Percentiles rank a stretch among this genome's conserved stretches.
These are phyloP conservation scores for Antennarius maculatus DNA, from an alignment of 2,797 vertebrate species.

Conservation along the genomic window DNA sequence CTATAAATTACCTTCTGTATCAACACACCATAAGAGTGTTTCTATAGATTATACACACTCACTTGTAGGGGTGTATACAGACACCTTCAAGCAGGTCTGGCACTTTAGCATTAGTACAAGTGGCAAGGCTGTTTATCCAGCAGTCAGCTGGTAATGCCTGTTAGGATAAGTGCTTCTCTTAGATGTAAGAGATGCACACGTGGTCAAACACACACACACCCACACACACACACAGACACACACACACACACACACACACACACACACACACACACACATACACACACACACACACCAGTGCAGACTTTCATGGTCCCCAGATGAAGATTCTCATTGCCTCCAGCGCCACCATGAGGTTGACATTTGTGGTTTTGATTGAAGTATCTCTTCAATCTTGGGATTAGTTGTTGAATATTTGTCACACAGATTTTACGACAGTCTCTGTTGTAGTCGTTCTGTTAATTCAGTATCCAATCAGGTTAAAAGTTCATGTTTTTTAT, in stretches of 20 bases:
- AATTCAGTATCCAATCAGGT: too few species aligned
- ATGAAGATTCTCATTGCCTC: neutral
- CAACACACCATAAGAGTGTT: slow-evolving; percentile 84
- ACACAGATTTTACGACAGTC: too few species aligned
- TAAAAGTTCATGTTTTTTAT: too few species aligned
- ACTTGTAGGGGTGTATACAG: slow-evolving; percentile 80
- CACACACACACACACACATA: slow-evolving; percentile 14
- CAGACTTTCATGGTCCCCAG: neutral
- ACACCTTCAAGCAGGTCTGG: slow-evolving; percentile 68
- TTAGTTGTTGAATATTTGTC: neutral
- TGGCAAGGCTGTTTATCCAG: slow-evolving; percentile 77
- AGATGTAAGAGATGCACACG: slow-evolving; percentile 29
- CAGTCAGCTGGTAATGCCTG: slow-evolving; percentile 74
- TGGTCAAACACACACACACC: neutral
- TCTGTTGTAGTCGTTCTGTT: neutral
- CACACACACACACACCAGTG: slow-evolving; percentile 5
- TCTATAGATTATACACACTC: slow-evolving; percentile 86
- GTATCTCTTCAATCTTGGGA: neutral
- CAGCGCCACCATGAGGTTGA: neutral
- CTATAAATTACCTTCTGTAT: slow-evolving; percentile 81
- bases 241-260: neutral
- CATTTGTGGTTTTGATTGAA: neutral
- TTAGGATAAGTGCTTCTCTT: slow-evolving; percentile 60
- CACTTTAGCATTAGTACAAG: slow-evolving; percentile 70
- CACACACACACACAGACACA: slow-evolving; percentile 17